Base-by-base conservation (phyloP, 2,113 vertebrate species). In the Muntiacus muntjak region DNA sequence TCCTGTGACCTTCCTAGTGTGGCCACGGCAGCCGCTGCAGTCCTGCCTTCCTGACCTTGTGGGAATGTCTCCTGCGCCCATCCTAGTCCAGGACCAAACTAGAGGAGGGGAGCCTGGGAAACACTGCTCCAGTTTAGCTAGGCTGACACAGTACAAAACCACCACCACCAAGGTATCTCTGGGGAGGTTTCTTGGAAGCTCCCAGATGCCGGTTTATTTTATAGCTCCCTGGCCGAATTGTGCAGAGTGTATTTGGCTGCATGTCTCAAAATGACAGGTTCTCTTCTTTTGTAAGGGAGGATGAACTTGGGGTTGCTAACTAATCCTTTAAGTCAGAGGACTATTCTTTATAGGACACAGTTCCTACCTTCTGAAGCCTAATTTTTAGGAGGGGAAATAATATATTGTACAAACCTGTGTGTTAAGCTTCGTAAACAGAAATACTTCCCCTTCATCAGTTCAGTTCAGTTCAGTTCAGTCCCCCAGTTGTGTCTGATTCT, bases 401-500 rank as follows among this genome's bases (percentile, higher is more conserved):
- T 25, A 93, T 17, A 54, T 19, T 74, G 26, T 40, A 74, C 26
- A 47, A 89, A 88, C 17, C 4, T 83, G 11, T 83, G 6, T 67
- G 30, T 0, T 92, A 62, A 93, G 26, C 43, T 95, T 88, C 23
- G 19, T n/a, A 89, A 84, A 26, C 62, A 33, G 47, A 87, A 91
- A 91, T 36, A 78, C 2, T 71, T 89, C 9, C n/a, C 64, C n/a
- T 71, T 71, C 67, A 6, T 71, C 67, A 71, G n/a, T 71, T 40
- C 67, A 71, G 54, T 55, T 40, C 67, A 67, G 52, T 54, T 54
- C 52, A 55, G 67, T 71, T 71, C 67, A 40, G 67, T 40, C 19
- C 0, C n/a, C 23, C 67, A 40, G 67, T 71, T 2, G 0, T 71
- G 67, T 71, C 67, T 0, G n/a, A 71, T 10, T 40, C 67, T 71